These are phyloP conservation scores for Pimephales promelas DNA, from an alignment of 2,113 vertebrate species.

Conservation along the genomic window DNA sequence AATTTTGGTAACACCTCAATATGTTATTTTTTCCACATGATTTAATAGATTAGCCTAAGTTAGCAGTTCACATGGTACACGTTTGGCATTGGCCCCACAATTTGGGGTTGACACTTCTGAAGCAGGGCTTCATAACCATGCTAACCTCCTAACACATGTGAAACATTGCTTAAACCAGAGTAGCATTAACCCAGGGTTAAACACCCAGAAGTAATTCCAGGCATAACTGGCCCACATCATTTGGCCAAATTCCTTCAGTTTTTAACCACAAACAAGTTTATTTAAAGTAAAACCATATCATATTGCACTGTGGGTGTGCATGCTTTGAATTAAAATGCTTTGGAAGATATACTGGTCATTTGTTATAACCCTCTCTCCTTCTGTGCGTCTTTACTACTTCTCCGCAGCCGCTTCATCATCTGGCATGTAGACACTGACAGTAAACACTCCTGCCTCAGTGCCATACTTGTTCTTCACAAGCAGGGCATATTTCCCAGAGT, in stretches of 20 bases:
- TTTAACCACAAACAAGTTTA: background rate
- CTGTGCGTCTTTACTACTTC: slow-evolving; percentile 66
- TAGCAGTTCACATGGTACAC: background rate
- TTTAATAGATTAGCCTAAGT: background rate
- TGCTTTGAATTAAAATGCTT: slow-evolving; percentile 68
- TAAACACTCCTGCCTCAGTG: slow-evolving; percentile 89
- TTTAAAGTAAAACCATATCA: background rate
- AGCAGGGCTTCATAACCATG: background rate
- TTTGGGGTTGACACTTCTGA: background rate
- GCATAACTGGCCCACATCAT: background rate
- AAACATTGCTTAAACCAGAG: background rate
- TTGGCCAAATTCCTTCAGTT: background rate
- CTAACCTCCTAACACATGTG: background rate
- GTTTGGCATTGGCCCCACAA: too few relatives aligned
- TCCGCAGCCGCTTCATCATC: slow-evolving; percentile 82
- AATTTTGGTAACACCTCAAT: background rate
- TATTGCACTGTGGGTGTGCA: slow-evolving; percentile 23
- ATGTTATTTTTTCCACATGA: background rate
- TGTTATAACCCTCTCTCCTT: slow-evolving; percentile 26
- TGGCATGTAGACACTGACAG: slow-evolving; percentile 95
- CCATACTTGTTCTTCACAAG: slow-evolving; percentile 97
- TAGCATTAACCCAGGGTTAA: background rate
- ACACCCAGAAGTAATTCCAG: background rate
- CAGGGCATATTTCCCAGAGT: slow-evolving; percentile 95
- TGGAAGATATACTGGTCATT: slow-evolving; percentile 56